Percentiles rank a stretch among this genome's conserved stretches.
These are phyloP conservation scores for Tychaedon coryphoeus DNA, from an alignment of 2,113 vertebrate genomes.

Conservation along the genomic window DNA sequence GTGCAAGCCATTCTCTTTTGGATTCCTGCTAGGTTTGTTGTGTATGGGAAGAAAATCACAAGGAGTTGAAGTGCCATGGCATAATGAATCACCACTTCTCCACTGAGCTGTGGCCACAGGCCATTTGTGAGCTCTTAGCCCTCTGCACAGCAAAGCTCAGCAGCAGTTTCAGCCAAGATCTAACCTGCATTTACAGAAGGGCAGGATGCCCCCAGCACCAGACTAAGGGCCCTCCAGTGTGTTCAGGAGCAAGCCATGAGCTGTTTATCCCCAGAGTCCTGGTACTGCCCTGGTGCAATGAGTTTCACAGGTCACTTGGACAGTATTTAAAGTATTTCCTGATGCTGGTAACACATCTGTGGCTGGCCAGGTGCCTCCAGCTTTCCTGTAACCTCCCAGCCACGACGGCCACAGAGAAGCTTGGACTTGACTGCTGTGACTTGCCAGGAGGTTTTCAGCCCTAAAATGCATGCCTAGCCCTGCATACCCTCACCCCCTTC, in stretches of 20 bases:
- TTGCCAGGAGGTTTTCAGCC: not conserved
- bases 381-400: not conserved
- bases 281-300: not conserved
- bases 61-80: not conserved
- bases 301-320: not conserved
- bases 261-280: not conserved
- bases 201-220: not conserved
- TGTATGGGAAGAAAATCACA: not conserved
- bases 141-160: not conserved
- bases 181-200: not conserved
- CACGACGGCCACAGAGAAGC: not conserved
- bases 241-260: not conserved
- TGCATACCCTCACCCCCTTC: not conserved
- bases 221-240: not conserved
- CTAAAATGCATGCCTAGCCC: not conserved
- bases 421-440: not conserved
- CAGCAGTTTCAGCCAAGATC: not conserved
- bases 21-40: not conserved
- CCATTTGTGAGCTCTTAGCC: not conserved
- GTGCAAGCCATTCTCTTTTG: not conserved
- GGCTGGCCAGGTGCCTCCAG: constrained; percentile 25
- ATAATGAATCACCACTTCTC: not conserved
- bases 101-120: not conserved
- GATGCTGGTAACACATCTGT: not conserved
- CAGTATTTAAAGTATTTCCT: constrained; percentile 19